phyloP scores from a whole-genome alignment of 2,113 vertebrate species.

The Cathartes aura region DNA sequence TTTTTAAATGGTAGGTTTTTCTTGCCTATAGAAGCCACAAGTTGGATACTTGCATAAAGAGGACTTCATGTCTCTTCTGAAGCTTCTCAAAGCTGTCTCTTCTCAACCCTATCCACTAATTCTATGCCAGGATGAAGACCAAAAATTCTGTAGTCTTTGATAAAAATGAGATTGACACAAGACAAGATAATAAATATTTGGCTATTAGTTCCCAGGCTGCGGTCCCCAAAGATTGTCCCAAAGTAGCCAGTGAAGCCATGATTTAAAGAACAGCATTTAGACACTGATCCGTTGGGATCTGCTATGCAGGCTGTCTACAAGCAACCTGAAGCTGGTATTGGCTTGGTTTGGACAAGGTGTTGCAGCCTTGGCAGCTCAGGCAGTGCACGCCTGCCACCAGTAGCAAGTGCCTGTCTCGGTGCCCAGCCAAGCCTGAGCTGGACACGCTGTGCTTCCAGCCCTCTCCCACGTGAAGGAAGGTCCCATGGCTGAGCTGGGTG shows the following conservation, averaged over 20 bases:
- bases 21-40: neutral
- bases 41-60: neutral
- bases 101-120: neutral
- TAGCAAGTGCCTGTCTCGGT: fast-evolving
- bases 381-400: neutral
- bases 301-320: neutral
- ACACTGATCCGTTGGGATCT: neutral
- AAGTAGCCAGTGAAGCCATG: neutral
- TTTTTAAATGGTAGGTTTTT: neutral
- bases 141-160: neutral
- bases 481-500: neutral
- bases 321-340: neutral
- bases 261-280: neutral
- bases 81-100: neutral
- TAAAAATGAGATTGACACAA: neutral
- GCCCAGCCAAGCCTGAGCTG: neutral
- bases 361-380: neutral
- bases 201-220: neutral
- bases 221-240: neutral
- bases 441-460: neutral
- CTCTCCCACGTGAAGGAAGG: neutral
- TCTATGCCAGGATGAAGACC: neutral
- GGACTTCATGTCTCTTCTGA: neutral
- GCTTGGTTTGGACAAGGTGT: neutral
- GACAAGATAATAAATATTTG: neutral